phyloP scores from a whole-genome alignment of 2,888 invertebrate genomes.

The Caenorhabditis afra region DNA sequence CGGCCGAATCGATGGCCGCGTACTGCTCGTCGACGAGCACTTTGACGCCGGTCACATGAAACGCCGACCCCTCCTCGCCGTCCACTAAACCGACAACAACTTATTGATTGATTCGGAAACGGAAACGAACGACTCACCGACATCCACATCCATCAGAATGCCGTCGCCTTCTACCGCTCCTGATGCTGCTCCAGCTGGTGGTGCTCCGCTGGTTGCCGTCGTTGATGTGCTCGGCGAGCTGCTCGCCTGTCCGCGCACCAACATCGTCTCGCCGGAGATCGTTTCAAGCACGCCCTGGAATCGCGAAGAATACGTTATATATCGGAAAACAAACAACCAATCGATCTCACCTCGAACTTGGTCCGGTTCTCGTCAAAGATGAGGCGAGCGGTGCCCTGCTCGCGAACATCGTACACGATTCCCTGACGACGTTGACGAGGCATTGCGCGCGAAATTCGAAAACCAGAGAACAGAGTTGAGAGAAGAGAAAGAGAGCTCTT shows the following conservation, averaged over 20 bases:
- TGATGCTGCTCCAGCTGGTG: constrained; percentile 31
- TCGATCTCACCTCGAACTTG: constrained; percentile 54
- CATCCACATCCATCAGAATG: constrained; percentile 52
- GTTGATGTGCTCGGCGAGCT: constrained; percentile 14
- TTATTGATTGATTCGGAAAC: no score
- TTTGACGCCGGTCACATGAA: constrained; percentile 53
- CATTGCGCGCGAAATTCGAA: no score
- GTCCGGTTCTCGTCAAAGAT: constrained; percentile 52
- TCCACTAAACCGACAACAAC: constrained; percentile 37
- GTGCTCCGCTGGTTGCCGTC: constrained; percentile 21
- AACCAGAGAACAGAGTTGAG: constrained; percentile 23
- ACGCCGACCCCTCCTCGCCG: constrained; percentile 59
- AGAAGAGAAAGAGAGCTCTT: no score
- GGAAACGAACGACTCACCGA: constrained; percentile 51
- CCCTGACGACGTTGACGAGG: constrained; percentile 57
- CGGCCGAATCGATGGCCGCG: constrained; percentile 47
- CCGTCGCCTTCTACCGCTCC: no score
- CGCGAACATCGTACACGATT: constrained; percentile 57
- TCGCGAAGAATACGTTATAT: no score
- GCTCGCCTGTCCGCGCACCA: constrained; percentile 43
- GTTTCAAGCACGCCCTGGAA: constrained; percentile 57
- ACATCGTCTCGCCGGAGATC: constrained; percentile 54
- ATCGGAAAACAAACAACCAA: no score
- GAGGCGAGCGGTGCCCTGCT: constrained; percentile 55
- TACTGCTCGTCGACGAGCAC: constrained; percentile 51